Conservation (phyloP, 2,888 invertebrate genomes). For the Arrhopalites spinosus region DNA sequence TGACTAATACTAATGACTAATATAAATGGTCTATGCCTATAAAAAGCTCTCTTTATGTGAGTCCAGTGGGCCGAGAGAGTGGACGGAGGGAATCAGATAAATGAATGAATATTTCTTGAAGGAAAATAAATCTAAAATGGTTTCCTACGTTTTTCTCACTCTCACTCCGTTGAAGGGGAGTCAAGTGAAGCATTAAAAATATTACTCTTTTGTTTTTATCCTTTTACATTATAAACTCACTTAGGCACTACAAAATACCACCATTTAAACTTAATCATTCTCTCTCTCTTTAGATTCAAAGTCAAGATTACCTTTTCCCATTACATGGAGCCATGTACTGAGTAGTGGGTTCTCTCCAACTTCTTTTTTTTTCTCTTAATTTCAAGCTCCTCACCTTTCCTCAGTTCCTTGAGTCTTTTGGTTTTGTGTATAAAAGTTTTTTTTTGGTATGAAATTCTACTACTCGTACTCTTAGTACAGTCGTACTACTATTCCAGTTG, state of each 20-base stretch:
- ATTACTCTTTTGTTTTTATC: conserved; percentile 20
- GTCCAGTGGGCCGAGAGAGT: background rate
- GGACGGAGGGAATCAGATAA: conserved; percentile 8
- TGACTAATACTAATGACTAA: no score
- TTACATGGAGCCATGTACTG: conserved; percentile 22
- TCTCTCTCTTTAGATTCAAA: conserved; percentile 6
- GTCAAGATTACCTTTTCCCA: conserved; percentile 22
- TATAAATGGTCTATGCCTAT: no score
- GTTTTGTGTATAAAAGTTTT: no score
- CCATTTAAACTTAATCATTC: conserved; percentile 26
- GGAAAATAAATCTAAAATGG: background rate
- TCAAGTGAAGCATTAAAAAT: conserved; percentile 12
- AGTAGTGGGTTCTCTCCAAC: no score
- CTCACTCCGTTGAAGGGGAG: conserved; percentile 13
- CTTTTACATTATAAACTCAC: background rate
- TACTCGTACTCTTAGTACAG: no score
- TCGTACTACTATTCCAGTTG: background rate
- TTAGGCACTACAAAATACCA: conserved; percentile 2
- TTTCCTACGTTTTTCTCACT: background rate
- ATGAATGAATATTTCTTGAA: background rate
- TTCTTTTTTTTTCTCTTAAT: no score
- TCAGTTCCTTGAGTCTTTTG: background rate
- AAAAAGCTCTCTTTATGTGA: no score
- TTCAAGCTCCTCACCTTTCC: background rate
- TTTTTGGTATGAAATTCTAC: no score